Base-by-base conservation (phyloP, 2,888 invertebrate species). In the Pollenia angustigena region DNA sequence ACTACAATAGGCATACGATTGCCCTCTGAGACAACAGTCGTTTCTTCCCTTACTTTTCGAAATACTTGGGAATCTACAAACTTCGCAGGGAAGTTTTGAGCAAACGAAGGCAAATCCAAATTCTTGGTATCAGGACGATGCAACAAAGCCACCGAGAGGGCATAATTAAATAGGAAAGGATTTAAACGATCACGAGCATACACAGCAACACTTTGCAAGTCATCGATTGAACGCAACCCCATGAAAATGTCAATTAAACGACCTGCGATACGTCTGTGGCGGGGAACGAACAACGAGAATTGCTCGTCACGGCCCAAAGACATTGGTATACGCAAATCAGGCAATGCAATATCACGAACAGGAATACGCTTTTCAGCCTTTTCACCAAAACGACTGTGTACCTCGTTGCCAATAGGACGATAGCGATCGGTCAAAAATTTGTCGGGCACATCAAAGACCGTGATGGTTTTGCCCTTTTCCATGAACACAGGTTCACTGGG, bases 81-180 rank as follows among this genome's bases (percentile, higher is more conserved):
- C 89, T 95, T 95, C 42, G 95, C 94, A 0, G 96, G 96, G 91
- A 96, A 95, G 23, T 94, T 94, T 90, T 96, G 95, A 1, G 94
- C 94, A 86, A 95, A 94, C 76, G 95, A 95, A 40, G 95, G 95
- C 60, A 96, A 92, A 12, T 94, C 93, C 18, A 96, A 90, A 71
- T 94, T 93, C 89, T 94, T 94, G 14, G 96, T 96, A 90, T 96
- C 96, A 0, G 92, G 92, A n/a, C 94, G 93, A 94, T 97, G 96
- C 89, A 97, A 93, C 52, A 97, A 92, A 0, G 97, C 96, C 18
- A 97, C 96, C 0, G 97, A 96, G 44, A 96, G 94, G 40, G 96
- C 95, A 91, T 97, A 97, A 92, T 97, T 96, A 93, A 96, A 97
- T 89, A 98, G 93, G 88, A 96, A 95, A 0, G 97, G 96, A 93